Conservation (phyloP, 1,140 invertebrate species). For the Carposina sasakii region DNA sequence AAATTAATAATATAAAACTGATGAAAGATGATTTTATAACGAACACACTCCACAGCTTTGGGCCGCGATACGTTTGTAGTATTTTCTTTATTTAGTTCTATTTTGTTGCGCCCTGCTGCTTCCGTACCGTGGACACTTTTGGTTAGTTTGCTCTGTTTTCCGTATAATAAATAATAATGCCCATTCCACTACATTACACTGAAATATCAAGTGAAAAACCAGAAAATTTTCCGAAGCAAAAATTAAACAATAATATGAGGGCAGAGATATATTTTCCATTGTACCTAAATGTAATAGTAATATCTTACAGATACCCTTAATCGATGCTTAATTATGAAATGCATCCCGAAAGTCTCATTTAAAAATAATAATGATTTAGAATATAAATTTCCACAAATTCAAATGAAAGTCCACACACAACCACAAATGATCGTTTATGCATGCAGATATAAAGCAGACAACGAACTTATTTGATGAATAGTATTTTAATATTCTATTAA, state of each 20-base stretch:
- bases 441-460: constrained; percentile 47
- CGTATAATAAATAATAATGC: constrained; percentile 68
- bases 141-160: constrained; percentile 66
- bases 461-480: constrained; percentile 41
- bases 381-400: constrained; percentile 17
- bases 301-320: no score
- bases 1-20: not conserved
- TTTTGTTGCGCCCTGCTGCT: constrained; percentile 62
- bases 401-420: constrained; percentile 23
- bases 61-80: constrained; percentile 41
- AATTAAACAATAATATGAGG: no score
- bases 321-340: no score
- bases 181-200: constrained; percentile 27
- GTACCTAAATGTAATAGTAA: no score
- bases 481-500: constrained; percentile 58
- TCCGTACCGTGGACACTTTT: constrained; percentile 64
- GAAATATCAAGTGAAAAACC: no score
- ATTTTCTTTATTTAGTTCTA: constrained; percentile 58
- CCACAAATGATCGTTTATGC: constrained; percentile 38
- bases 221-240: no score
- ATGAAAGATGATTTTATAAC: not conserved
- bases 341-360: no score
- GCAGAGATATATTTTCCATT: no score
- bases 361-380: no score
- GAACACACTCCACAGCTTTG: constrained; percentile 30